Evolutionary conservation across 2,888 invertebrate species (phyloP).

Genomic region (Conomelus anceps): DNA sequence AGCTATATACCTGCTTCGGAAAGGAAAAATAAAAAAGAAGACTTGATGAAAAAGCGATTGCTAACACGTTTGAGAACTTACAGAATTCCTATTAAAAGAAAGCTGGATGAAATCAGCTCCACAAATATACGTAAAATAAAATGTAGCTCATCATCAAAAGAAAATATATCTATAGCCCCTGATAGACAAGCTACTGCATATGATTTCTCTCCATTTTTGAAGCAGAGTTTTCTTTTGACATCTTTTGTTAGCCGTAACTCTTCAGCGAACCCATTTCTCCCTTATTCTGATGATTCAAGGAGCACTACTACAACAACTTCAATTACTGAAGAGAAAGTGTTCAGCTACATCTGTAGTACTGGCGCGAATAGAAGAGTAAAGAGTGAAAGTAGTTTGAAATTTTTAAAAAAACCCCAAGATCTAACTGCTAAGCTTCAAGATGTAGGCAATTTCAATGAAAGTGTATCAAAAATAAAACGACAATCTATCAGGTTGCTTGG

Average conservation of each 20-base stretch:
- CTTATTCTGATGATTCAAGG: background rate
- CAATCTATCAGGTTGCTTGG: background rate
- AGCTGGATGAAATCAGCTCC: background rate
- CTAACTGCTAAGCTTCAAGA: background rate
- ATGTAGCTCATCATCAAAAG: background rate
- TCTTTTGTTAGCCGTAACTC: background rate
- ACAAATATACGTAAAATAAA: background rate
- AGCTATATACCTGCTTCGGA: background rate
- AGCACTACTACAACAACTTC: background rate
- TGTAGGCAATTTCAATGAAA: background rate
- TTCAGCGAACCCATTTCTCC: background rate
- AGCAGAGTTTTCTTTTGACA: background rate
- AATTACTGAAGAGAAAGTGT: background rate
- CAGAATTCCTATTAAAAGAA: background rate
- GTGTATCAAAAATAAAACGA: background rate
- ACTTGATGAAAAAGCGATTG: background rate
- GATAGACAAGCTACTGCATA: background rate
- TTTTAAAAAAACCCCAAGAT: background rate
- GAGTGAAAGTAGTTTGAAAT: background rate
- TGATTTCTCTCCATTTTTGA: background rate
- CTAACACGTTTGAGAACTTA: background rate
- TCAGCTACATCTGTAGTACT: background rate
- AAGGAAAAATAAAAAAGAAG: background rate
- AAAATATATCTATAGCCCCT: background rate
- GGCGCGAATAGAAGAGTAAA: background rate